Percentiles rank a stretch among this genome's conserved stretches.
phyloP scores from a whole-genome alignment of 2,888 invertebrate genomes.

The Anodontia alba region DNA sequence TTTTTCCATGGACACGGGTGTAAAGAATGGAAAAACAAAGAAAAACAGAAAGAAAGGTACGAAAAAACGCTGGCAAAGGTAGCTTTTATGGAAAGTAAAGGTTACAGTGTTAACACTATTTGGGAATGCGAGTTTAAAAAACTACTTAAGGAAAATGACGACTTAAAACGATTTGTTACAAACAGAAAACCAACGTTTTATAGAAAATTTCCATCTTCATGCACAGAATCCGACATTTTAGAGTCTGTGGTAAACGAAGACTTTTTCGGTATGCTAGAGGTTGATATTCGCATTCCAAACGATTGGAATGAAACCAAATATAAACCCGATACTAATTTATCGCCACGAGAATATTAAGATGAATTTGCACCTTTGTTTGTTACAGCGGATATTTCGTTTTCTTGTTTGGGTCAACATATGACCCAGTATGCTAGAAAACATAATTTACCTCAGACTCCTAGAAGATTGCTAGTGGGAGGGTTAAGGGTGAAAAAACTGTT shows the following conservation, averaged over 20 bases:
- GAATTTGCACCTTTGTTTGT: slow-evolving; percentile 35
- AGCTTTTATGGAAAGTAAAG: background rate
- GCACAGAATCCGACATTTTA: slow-evolving; percentile 6
- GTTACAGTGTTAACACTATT: slow-evolving; percentile 8
- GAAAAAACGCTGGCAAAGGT: slow-evolving; percentile 3
- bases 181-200: slow-evolving; percentile 12
- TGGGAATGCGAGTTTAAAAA: slow-evolving; percentile 35
- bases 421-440: background rate
- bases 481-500: slow-evolving; percentile 28
- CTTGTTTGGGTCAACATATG: slow-evolving; percentile 33
- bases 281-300: slow-evolving; percentile 31
- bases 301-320: background rate
- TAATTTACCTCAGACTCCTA: background rate
- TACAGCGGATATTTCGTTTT: slow-evolving; percentile 26
- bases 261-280: slow-evolving; percentile 30
- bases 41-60: slow-evolving; percentile 11
- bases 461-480: slow-evolving; percentile 28
- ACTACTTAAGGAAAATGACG: background rate
- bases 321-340: slow-evolving; percentile 10
- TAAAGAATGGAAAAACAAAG: background rate
- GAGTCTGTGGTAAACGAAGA: slow-evolving; percentile 1
- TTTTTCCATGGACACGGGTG: slow-evolving; percentile 26
- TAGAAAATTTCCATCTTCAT: background rate
- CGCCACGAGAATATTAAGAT: slow-evolving; percentile 21
- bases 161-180: background rate